Base-by-base conservation (phyloP, 2,113 vertebrate species). In the Colistium nudipinnis region DNA sequence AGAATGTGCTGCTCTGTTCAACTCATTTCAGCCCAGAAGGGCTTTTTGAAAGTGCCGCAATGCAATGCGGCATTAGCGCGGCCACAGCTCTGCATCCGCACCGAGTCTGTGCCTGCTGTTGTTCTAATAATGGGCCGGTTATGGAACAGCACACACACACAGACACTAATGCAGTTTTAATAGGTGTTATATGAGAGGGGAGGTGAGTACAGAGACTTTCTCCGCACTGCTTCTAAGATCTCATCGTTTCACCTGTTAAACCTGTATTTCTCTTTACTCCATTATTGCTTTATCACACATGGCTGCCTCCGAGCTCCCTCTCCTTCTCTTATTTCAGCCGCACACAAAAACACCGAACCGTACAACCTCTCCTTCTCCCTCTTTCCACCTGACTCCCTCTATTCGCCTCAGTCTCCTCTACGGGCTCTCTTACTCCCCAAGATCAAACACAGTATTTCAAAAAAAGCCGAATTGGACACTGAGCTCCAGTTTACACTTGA, bases 281-380 rank as follows among this genome's bases (percentile, higher is more conserved):
- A 74, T 81, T 69, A 73, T 81, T 78, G 62, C 80, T 67, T 71
- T 68, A 77, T 70, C 68, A 75, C 80, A 84, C 69, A 60, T 70
- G 59, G 62, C 60, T 83, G 66, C 77, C 70, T 55, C 59, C 27
- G 3, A 49, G 39, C 77, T 62, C 44, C 14, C 36, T 67, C 80
- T 52, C 36, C 61, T 16, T 25, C 76, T 76, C 60, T 69, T 54
- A 49, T 79, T 77, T 69, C 73, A 61, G 51, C 31, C 74, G 75
- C 68, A 27, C n/a, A 45, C 55, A 70, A n/a, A 31, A 64, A 80
- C 76, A 80, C 39, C 66, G 38, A 84, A 72, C 39, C 25, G 6
- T 52, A 12, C 55, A n/a, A 31, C 45, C 39, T 61, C 43, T 52
- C 47, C 36, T 12, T 52, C 67, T 24, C 61, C 43, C 60, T 53